A percentile compares a stretch with the other conserved stretches of the same genome.
Conservation (phyloP, 2,113 vertebrate species). For the Pelecanoides urinatrix region DNA sequence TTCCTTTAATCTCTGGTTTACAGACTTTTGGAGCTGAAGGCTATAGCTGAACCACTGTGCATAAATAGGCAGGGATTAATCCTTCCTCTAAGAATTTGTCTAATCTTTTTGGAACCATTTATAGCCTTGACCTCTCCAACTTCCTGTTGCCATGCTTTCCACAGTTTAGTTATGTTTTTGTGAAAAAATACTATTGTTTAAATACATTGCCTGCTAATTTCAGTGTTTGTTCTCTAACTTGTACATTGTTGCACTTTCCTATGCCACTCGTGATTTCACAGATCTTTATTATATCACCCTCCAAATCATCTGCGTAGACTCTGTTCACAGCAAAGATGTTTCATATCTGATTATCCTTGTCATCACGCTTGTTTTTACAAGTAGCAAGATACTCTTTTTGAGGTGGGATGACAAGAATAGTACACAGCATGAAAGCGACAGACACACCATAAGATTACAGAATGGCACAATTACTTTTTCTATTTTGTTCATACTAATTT, state of each 20-base stretch:
- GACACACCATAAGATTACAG: background rate
- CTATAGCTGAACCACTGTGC: background rate
- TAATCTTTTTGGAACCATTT: background rate
- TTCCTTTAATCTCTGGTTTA: background rate
- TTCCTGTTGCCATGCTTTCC: background rate
- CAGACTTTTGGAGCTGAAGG: background rate
- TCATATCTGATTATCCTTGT: background rate
- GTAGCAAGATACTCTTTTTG: background rate
- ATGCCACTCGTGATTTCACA: background rate
- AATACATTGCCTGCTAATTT: background rate
- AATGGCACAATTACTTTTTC: background rate
- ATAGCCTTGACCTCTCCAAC: background rate
- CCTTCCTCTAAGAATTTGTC: background rate
- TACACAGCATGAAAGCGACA: background rate
- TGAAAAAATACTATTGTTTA: background rate
- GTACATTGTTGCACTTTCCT: background rate
- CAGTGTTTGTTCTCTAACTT: background rate
- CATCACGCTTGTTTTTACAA: background rate
- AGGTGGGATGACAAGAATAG: background rate
- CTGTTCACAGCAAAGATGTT: background rate
- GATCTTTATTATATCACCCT: background rate
- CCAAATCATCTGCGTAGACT: background rate
- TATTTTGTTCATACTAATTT: background rate
- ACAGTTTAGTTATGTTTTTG: background rate
- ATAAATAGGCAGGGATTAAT: background rate